Base-by-base conservation (phyloP, 2,797 vertebrate species). In the Microctenopoma lineatum region DNA sequence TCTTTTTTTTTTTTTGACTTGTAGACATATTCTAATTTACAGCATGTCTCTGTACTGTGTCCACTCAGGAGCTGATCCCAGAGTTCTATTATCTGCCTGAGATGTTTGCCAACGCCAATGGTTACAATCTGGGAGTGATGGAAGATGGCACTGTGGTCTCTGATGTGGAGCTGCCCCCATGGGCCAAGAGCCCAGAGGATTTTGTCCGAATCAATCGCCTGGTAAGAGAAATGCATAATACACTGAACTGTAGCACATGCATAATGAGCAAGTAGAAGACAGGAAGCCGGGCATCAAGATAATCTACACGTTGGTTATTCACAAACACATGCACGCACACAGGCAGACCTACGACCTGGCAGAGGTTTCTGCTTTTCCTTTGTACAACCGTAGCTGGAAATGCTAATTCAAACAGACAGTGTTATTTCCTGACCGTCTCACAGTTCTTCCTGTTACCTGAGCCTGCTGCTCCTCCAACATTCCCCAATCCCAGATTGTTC, bases 61-160 rank as follows among this genome's bases (percentile, higher is more conserved):
- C 25, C 74, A 21, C 77, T 38, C 89, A 99, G 98, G 98, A 99
- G 85, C 92, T 99, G 93, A 97, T 98, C 82, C 98, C 98, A 70
- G 98, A 99, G 94, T 99, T 99, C 94, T 99, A 95, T 94, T 99
- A 97, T 92, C 96, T 99, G 77, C 96, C 98, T 39, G 98, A 99
- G 94, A 99, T 99, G 96, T 99, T 99, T 92, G 94, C 97, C 91
- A 99, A 99, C 85, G 90, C 94, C 89, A 99, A 97, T 94, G 92
- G 92, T 87, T 99, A 99, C 90, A 99, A 93, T 87, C 95, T 99
- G 87, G 98, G 98, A 73, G 96, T 98, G 92, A 99, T 98, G 97
- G 98, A 99, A 91, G 98, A 98, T 59, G 93, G 96, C 72, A 95
- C 94, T 12, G 93, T 95, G 18, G 97, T 99, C 70, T 98, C 96